phyloP scores from a whole-genome alignment of 2,888 invertebrate genomes.

The Amphipyra tragopoginis region DNA sequence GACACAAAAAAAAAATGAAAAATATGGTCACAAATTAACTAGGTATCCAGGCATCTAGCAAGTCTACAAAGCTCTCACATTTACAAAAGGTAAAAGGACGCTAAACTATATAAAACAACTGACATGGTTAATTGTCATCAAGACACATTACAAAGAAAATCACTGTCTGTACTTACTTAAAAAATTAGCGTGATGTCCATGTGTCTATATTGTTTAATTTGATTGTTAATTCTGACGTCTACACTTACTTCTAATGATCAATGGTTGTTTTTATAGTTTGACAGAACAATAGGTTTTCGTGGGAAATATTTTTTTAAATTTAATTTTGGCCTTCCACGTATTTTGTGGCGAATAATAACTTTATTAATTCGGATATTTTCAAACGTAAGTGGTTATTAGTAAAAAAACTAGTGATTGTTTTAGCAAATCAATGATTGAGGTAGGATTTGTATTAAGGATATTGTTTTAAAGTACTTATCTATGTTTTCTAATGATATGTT shows the following conservation, averaged over 20 bases:
- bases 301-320: conserved; percentile 41
- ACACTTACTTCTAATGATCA: conserved; percentile 39
- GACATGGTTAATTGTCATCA: no score
- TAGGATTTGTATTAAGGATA: no score
- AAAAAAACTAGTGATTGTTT: conserved; percentile 32
- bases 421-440: conserved; percentile 2
- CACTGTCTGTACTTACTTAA: no score
- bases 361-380: conserved; percentile 36
- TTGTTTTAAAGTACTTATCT: no score
- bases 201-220: conserved; percentile 33
- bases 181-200: background rate
- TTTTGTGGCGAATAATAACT: conserved; percentile 38
- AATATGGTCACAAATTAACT: no score
- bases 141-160: no score
- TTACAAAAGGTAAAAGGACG: no score
- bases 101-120: no score
- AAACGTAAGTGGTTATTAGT: background rate
- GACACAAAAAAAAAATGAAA: no score
- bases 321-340: conserved; percentile 42
- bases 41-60: no score
- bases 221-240: conserved; percentile 38
- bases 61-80: no score
- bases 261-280: conserved; percentile 30
- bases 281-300: conserved; percentile 47
- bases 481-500: no score